These are phyloP conservation scores for Dinocampus coccinellae DNA, from an alignment of 2,888 invertebrate genomes.

Conservation along the genomic window DNA sequence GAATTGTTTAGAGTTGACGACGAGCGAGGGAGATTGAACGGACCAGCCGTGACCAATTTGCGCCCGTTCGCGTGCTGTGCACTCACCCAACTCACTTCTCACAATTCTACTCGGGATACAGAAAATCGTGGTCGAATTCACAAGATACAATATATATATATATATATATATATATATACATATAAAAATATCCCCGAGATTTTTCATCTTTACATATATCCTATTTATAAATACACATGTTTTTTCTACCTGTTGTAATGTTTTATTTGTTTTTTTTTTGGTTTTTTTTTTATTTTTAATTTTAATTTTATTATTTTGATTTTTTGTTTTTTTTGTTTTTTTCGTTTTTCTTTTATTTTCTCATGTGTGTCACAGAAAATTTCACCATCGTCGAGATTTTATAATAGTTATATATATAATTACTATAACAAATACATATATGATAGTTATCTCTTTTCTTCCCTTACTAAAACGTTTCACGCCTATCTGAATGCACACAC, in stretches of 20 bases:
- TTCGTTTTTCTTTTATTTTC: too few relatives aligned
- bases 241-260: background rate
- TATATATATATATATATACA: slow-evolving; percentile 6
- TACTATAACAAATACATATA: slow-evolving; percentile 56
- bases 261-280: slow-evolving; percentile 1
- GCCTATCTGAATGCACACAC: slow-evolving; percentile 65
- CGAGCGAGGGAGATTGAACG: slow-evolving; percentile 53
- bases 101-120: slow-evolving; percentile 26
- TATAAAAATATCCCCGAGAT: too few relatives aligned
- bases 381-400: too few relatives aligned
- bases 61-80: slow-evolving; percentile 58
- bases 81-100: slow-evolving; percentile 42
- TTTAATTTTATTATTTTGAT: slow-evolving; percentile 8
- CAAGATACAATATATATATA: background rate
- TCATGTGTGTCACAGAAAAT: slow-evolving; percentile 18
- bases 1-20: slow-evolving; percentile 36
- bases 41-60: slow-evolving; percentile 68
- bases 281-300: background rate
- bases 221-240: too few relatives aligned
- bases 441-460: slow-evolving; percentile 60
- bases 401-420: slow-evolving; percentile 47
- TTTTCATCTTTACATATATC: too few relatives aligned
- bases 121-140: slow-evolving; percentile 22
- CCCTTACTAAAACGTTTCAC: slow-evolving; percentile 66
- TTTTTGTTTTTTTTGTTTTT: too few relatives aligned